Conservation (phyloP, 1,140 invertebrate genomes). For the Tetramorium parvispinum region DNA sequence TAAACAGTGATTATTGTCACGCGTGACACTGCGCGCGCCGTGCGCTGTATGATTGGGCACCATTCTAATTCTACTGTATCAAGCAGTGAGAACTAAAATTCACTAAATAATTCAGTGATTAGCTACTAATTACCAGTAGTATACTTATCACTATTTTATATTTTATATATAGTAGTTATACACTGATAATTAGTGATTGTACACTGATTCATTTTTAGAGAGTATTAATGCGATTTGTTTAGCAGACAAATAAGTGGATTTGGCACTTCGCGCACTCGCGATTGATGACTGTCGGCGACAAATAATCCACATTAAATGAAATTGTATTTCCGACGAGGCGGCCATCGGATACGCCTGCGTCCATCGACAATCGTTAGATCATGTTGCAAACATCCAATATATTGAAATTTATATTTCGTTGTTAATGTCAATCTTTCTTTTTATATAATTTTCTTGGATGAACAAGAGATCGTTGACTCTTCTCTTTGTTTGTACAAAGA, state of each 20-base stretch:
- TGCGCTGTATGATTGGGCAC: too few relatives aligned
- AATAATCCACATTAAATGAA: slow-evolving; percentile 34
- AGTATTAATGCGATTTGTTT: slow-evolving; percentile 9
- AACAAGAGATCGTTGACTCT: not conserved
- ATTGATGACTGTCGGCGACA: slow-evolving; percentile 14
- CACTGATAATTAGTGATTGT: too few relatives aligned
- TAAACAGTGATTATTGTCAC: too few relatives aligned
- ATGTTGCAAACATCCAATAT: not conserved
- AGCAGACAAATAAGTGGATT: slow-evolving; percentile 33
- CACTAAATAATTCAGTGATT: too few relatives aligned
- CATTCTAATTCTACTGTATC: too few relatives aligned
- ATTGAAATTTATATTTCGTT: not conserved
- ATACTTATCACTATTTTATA: too few relatives aligned
- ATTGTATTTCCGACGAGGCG: slow-evolving; percentile 43
- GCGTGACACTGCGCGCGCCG: too few relatives aligned
- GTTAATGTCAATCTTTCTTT: not conserved
- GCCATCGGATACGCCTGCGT: slow-evolving; percentile 21
- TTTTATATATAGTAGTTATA: too few relatives aligned
- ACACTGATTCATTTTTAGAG: too few relatives aligned
- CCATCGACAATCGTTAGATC: slow-evolving; percentile 22
- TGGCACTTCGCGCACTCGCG: not conserved
- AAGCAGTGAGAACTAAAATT: too few relatives aligned
- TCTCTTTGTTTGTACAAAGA: not conserved
- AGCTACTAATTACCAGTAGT: too few relatives aligned
- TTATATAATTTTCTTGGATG: not conserved